A percentile compares a stretch with the other conserved stretches of the same genome.
Conservation (phyloP, 1,140 invertebrate species). For the Palaemon carinicauda region DNA sequence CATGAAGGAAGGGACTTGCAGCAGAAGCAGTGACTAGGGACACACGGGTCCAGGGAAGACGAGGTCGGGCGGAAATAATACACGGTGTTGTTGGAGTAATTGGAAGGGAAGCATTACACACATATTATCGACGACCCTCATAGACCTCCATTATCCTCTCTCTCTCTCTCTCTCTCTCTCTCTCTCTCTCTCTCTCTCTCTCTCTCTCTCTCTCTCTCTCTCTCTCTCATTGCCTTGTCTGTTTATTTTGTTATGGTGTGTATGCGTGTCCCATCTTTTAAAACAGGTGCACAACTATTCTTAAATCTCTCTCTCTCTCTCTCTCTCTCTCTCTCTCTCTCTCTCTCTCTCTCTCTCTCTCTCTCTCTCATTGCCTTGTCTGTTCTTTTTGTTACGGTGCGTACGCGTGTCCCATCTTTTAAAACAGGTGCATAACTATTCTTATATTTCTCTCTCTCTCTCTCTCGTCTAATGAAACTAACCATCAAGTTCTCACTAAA, state of each 20-base stretch:
- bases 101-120: conserved; percentile 14
- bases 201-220: neutral
- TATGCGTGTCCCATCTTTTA: no score
- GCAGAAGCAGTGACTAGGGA: neutral
- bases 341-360: neutral
- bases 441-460: no score
- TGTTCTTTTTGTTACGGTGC: neutral
- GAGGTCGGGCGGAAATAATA: conserved; percentile 10
- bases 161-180: neutral
- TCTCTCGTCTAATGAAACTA: no score
- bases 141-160: neutral
- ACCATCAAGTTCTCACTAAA: no score
- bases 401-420: neutral
- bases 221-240: no score
- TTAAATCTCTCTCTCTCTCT: no score
- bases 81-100: conserved; percentile 12
- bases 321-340: neutral
- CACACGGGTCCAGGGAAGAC: neutral
- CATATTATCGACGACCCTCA: conserved; percentile 10
- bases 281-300: no score
- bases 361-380: neutral
- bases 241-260: no score
- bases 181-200: neutral
- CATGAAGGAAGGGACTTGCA: neutral
- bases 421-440: no score